These are phyloP conservation scores for Acanthoscelides obtectus DNA, from an alignment of 2,888 invertebrate species.

Conservation along the genomic window DNA sequence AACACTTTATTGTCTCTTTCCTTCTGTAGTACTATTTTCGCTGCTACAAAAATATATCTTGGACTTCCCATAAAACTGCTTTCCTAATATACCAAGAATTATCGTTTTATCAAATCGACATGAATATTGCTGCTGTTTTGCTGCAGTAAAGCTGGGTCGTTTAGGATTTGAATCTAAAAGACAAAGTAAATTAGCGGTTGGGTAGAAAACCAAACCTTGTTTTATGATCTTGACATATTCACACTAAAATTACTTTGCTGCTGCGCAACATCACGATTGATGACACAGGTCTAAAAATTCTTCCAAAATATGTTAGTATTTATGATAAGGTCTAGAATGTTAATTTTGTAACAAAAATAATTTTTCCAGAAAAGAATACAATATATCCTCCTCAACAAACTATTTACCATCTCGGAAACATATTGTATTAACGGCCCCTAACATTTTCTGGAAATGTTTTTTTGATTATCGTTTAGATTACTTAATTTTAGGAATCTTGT, in stretches of 20 bases:
- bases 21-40: background rate
- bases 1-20: background rate
- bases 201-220: background rate
- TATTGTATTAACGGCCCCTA: constrained; percentile 10
- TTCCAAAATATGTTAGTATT: background rate
- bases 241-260: background rate
- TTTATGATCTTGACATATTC: background rate
- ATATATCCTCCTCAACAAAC: constrained; percentile 29
- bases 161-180: background rate
- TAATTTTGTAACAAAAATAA: background rate
- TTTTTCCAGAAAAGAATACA: constrained; percentile 6
- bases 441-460: constrained; percentile 24
- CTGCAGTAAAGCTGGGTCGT: too few species aligned
- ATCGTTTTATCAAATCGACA: too few species aligned
- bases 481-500: constrained; percentile 14
- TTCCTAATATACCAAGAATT: too few species aligned
- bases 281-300: background rate
- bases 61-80: too few species aligned
- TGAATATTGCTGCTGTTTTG: too few species aligned
- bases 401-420: constrained; percentile 8
- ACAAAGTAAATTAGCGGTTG: background rate
- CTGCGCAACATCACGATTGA: background rate
- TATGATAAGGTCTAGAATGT: background rate
- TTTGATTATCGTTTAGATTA: background rate
- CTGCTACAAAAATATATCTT: background rate